Conservation (phyloP, 1,140 invertebrate species). For the Sinonovacula constricta region DNA sequence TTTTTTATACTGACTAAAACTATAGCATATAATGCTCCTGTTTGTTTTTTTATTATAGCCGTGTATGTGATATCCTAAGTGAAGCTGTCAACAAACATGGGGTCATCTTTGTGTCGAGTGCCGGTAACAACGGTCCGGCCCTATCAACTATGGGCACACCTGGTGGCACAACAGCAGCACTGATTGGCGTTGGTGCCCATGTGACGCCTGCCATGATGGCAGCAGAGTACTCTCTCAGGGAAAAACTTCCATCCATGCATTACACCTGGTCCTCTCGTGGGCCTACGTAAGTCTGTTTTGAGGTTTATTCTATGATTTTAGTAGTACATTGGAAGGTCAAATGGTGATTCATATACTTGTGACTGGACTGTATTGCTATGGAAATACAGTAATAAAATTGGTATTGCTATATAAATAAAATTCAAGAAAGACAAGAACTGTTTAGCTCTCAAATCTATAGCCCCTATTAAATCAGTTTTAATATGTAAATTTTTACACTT, state of each 20-base stretch:
- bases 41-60: constrained; percentile 64
- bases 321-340: no score
- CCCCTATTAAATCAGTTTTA: no score
- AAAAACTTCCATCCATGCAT: constrained; percentile 89
- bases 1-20: neutral
- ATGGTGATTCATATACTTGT: no score
- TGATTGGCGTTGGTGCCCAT: constrained; percentile 96
- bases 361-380: no score
- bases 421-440: no score
- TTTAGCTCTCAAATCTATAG: no score
- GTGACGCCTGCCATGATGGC: constrained; percentile 98
- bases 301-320: neutral
- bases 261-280: constrained; percentile 97
- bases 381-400: no score
- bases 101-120: constrained; percentile 93
- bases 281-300: constrained; percentile 78
- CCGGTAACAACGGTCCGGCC: constrained; percentile 96
- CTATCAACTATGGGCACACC: constrained; percentile 95
- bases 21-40: neutral
- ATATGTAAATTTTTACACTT: no score
- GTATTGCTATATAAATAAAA: no score
- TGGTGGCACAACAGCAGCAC: constrained; percentile 90
- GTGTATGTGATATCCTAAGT: constrained; percentile 73
- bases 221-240: constrained; percentile 94
- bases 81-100: constrained; percentile 96